A percentile compares a stretch with the other conserved stretches of the same genome.
Evolutionary conservation across 2,797 vertebrate genomes (phyloP).

Genomic region (Tokudaia muenninki): DNA sequence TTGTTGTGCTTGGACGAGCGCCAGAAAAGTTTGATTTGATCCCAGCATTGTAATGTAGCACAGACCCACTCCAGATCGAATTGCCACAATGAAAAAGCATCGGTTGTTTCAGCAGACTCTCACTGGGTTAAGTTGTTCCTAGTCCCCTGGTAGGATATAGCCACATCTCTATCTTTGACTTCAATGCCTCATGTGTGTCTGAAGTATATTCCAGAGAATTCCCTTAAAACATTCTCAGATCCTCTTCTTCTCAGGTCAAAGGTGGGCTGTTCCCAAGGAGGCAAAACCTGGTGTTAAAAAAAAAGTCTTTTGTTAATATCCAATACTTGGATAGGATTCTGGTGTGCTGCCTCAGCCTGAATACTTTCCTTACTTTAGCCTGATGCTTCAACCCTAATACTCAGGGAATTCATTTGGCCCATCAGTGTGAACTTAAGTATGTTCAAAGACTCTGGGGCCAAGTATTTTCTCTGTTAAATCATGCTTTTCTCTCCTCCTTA

Average conservation of each 20-base stretch:
- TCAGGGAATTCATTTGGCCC: background rate
- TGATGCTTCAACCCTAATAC: background rate
- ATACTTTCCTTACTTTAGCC: background rate
- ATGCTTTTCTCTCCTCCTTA: slow-evolving; percentile 15
- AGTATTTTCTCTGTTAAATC: slow-evolving; percentile 7
- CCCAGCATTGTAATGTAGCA: slow-evolving; percentile 80
- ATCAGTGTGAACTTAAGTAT: background rate
- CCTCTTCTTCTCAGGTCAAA: background rate
- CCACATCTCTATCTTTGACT: slow-evolving; percentile 68
- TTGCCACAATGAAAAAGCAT: slow-evolving; percentile 83
- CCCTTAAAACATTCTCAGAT: slow-evolving; percentile 3
- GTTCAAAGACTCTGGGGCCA: background rate
- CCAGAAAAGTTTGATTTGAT: slow-evolving; percentile 86
- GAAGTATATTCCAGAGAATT: slow-evolving; percentile 45
- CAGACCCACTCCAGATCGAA: slow-evolving; percentile 79
- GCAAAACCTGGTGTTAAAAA: slow-evolving; percentile 33
- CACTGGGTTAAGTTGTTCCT: slow-evolving; percentile 73
- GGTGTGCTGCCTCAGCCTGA: slow-evolving; percentile 2
- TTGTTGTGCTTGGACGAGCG: slow-evolving; percentile 83
- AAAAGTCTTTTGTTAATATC: background rate
- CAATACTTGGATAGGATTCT: background rate
- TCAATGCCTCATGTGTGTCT: slow-evolving; percentile 57
- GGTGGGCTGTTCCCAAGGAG: slow-evolving; percentile 1
- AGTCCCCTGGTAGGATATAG: slow-evolving; percentile 72
- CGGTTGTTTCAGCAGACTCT: slow-evolving; percentile 71